Base-by-base conservation (phyloP, 2,113 vertebrate species). In the Neodon shergylaensis region DNA sequence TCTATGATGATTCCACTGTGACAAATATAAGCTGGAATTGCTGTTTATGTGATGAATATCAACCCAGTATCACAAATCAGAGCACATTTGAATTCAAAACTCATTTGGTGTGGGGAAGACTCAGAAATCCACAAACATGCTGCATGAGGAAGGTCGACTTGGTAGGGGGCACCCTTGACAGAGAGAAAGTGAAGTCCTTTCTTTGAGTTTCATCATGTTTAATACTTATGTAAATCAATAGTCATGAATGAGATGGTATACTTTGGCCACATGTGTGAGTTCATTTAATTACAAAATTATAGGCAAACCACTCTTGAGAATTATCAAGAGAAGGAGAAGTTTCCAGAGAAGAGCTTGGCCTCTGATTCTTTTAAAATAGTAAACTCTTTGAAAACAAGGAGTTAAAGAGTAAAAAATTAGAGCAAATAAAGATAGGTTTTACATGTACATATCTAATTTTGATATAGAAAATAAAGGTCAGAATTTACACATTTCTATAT, bases 31-130 rank as follows among this genome's bases (percentile, higher is more conserved):
- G 94, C 44, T 97, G 97, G 87, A 92, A 92, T 14, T 97, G 42
- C 74, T 72, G 11, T 86, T 95, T 94, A 96, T 91, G 76, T 91
- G 92, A 94, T 52, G 83, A 72, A 93, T 87, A 94, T 96, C 92
- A 97, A 88, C 95, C 95, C 97, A 90, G 72, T 47, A 54, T 84
- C 95, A 77, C 77, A 66, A 86, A 76, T 76, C 61, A 97, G 94
- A 91, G 85, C 77, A 95, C 88, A 96, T 28, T n/a, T n/a, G 70
- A 72, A 72, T n/a, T n/a, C 17, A 72, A 72, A 90, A 94, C 65
- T 81, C 58, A 92, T 36, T 82, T 78, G 86, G 95, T 84, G 70
- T 10, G 44, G 19, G 21, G 21, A 44, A 70, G 94, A 70, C 4
- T 26, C 11, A 39, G 76, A 49, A 72, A 52, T 73, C 33, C 7